Evolutionary conservation across 2,113 vertebrate genomes (phyloP).

Genomic region (Otis tarda): DNA sequence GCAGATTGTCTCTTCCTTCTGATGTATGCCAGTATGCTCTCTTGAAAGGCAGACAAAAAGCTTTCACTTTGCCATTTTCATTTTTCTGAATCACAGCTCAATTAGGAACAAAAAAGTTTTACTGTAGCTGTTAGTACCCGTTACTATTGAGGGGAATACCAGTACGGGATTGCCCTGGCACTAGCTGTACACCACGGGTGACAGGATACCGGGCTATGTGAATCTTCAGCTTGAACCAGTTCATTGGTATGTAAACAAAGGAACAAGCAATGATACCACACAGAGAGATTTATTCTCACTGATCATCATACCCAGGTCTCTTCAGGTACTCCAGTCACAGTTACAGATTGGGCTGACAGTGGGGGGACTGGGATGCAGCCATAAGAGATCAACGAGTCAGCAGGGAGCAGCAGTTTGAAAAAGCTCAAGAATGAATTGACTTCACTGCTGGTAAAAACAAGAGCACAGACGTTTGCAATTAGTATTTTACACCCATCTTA

Average conservation of each 20-base stretch:
- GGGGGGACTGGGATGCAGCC: background rate
- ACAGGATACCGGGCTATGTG: fast-evolving
- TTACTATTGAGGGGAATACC: background rate
- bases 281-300: background rate
- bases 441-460: background rate
- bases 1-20: background rate
- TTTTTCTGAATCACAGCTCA: background rate
- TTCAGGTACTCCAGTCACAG: background rate
- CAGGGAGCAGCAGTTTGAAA: background rate
- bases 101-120: background rate
- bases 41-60: background rate
- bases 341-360: background rate
- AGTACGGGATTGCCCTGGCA: background rate
- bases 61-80: background rate
- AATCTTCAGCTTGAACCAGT: background rate
- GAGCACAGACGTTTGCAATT: background rate
- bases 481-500: background rate
- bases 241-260: background rate
- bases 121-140: background rate
- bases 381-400: background rate
- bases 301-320: background rate
- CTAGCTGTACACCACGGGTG: background rate
- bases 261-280: background rate
- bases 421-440: background rate
- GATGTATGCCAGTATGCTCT: background rate